Conservation (phyloP, 1,140 invertebrate genomes). For the Bradynema listronoti region DNA sequence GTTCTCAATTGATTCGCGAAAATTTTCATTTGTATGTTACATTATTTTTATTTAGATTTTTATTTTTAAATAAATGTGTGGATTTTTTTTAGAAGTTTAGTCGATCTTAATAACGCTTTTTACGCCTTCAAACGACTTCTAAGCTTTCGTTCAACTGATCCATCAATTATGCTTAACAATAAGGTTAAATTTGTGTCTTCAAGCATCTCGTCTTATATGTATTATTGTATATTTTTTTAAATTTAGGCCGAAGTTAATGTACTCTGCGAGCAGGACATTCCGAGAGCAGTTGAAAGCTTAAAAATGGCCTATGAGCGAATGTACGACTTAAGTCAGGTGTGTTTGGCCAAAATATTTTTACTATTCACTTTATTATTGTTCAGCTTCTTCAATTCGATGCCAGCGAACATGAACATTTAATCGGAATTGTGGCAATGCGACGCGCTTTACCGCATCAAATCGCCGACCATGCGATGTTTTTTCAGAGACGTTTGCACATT, state of each 20-base stretch:
- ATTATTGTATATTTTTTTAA: neutral
- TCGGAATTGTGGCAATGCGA: conserved; percentile 18
- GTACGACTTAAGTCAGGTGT: conserved; percentile 36
- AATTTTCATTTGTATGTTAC: conserved; percentile 26
- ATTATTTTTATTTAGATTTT: neutral
- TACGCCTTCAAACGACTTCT: conserved; percentile 28
- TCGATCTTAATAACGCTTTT: conserved; percentile 28
- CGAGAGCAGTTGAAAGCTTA: conserved; percentile 33
- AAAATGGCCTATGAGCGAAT: conserved; percentile 31
- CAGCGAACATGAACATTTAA: conserved; percentile 30
- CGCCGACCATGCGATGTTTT: conserved; percentile 35
- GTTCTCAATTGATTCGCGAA: conserved; percentile 32
- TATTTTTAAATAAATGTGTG: neutral
- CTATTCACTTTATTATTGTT: no score
- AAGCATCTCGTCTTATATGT: neutral
- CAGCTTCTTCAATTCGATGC: conserved; percentile 38
- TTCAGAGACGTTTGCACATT: conserved; percentile 30
- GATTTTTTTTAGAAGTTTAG: conserved; percentile 11
- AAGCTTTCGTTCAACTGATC: conserved; percentile 32
- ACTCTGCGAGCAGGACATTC: conserved; percentile 29
- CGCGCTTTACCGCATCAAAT: conserved; percentile 31
- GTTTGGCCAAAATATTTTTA: no score
- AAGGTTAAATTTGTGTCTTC: conserved; percentile 14
- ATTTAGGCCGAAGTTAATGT: conserved; percentile 31
- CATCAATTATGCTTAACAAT: conserved; percentile 26